Conservation (phyloP, 2,113 vertebrate genomes). For the Phalacrocorax pelagicus region DNA sequence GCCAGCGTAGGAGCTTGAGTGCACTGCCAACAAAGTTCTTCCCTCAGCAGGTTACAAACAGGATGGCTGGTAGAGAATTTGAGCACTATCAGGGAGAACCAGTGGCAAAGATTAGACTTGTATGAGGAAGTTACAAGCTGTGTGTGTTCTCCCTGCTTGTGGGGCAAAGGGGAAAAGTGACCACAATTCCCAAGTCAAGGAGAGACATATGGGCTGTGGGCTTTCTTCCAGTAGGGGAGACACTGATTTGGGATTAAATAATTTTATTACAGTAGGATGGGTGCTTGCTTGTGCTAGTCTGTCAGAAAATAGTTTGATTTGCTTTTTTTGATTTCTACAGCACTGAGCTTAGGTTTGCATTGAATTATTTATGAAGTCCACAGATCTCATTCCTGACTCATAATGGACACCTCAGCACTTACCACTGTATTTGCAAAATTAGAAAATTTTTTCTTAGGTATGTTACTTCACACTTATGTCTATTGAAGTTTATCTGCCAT, state of each 20-base stretch:
- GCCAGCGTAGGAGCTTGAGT: background rate
- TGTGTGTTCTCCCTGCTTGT: background rate
- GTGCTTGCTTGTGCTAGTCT: background rate
- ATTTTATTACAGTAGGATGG: background rate
- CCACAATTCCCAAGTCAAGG: background rate
- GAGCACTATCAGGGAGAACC: background rate
- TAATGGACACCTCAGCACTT: background rate
- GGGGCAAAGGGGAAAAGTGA: background rate
- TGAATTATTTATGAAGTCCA: background rate
- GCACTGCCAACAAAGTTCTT: background rate
- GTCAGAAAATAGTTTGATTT: background rate
- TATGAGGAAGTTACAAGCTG: background rate
- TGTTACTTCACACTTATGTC: background rate
- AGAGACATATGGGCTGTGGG: background rate
- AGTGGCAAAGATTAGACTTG: background rate
- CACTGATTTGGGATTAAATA: background rate
- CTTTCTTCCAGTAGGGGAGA: background rate
- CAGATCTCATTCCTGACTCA: background rate
- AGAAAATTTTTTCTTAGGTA: background rate
- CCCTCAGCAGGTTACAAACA: background rate
- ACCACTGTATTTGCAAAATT: background rate
- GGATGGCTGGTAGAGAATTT: background rate
- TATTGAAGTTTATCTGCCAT: background rate
- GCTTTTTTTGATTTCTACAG: background rate
- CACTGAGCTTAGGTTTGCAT: background rate